Percentiles rank a stretch among this genome's conserved stretches.
These are phyloP conservation scores for Brachypalpus laphriformis DNA, from an alignment of 2,888 invertebrate species.

Conservation along the genomic window DNA sequence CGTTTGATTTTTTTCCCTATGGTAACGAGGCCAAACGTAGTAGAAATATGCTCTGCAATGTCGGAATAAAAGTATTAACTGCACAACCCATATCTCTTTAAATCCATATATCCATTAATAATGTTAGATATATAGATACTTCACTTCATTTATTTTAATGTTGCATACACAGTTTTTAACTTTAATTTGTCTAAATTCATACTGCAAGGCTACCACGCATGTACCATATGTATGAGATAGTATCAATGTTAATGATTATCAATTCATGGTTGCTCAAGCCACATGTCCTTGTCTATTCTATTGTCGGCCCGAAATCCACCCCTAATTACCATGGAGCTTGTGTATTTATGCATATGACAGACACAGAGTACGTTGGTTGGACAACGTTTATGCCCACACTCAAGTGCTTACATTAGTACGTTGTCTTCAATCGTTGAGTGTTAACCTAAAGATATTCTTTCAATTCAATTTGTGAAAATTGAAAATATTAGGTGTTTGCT, in stretches of 20 bases:
- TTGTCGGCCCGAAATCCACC: conserved; percentile 11
- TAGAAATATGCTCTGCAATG: neutral
- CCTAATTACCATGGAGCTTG: conserved; percentile 68
- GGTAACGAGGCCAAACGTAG: conserved; percentile 46
- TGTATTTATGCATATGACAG: conserved; percentile 57
- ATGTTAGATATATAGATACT: neutral
- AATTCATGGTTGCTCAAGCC: conserved; percentile 20
- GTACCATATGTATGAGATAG: conserved; percentile 22
- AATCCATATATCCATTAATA: neutral
- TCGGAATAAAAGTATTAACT: neutral
- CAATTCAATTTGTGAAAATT: neutral
- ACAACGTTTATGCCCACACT: neutral
- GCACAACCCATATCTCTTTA: neutral
- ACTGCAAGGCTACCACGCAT: conserved; percentile 13
- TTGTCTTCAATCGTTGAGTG: conserved; percentile 12
- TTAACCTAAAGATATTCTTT: neutral
- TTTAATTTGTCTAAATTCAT: neutral
- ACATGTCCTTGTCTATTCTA: conserved; percentile 42
- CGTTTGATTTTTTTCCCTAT: conserved; percentile 19
- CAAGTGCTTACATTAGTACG: conserved; percentile 20
- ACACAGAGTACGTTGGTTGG: conserved; percentile 16
- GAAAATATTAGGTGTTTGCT: neutral
- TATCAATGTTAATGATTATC: conserved; percentile 42
- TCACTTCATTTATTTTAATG: neutral
- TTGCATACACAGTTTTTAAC: neutral